Evolutionary conservation across 35 echinoderm and acorn worm species (phyloP), one percentile per base, ranked within the genome.

Genomic region (Apostichopus californicus): DNA sequence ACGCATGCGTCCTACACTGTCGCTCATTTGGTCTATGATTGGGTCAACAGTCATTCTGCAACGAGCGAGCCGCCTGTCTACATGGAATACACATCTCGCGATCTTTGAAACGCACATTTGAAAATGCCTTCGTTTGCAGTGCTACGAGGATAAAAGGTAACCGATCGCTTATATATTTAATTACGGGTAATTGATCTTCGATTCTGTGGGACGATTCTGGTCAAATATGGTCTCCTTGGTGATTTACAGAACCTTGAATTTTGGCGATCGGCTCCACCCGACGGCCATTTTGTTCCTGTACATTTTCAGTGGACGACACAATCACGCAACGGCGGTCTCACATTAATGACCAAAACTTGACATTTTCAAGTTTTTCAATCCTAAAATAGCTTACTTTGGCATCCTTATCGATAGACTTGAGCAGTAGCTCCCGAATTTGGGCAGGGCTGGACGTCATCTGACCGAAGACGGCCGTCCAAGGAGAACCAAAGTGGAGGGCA

Each of bases 361-460:
- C 80, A 11, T 55, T 18, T 82, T 34, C 46, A 22, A 12, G 80
- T 82, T 14, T 12, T n/a, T 54, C 56, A 85, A 85, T 20, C 3
- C 15, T n/a, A 46, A 73, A 89, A 73, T 78, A 58, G 93, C 95
- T 97, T 97, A 97, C 95, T 90, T 97, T 96, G 86, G 91, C 93
- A 97, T 97, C 95, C 86, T 94, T 92, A 91, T 97, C 93, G 80
- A 83, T 97, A 24, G 91, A 87, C 86, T 92, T 97, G 93, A 94
- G 95, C 95, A 97, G 93, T 84, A 94, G 95, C 95, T 97, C 95
- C 95, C 90, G 84, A 63, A 97, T 97, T 91, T 94, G 95, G 91
- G 23, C 92, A 91, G 95, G 95, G 95, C 93, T 97, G 78, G 95
- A 93, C 95, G 95, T 94, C 95, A 97, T 97, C 94, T 95, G 95